phyloP scores from a whole-genome alignment of 2,797 vertebrate species.

The Poeciliopsis gracilis region DNA sequence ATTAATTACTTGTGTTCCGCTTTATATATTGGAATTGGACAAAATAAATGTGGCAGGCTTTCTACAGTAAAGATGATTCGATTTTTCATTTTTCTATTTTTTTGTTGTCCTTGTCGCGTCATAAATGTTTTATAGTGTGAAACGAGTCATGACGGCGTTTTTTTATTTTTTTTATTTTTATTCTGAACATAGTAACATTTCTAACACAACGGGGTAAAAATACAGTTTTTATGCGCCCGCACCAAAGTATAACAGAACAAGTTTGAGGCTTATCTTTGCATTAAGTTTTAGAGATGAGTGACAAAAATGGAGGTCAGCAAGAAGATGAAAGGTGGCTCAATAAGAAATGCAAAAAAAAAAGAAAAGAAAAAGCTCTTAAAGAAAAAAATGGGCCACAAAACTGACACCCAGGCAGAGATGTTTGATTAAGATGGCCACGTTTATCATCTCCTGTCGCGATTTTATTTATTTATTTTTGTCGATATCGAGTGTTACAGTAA shows the following conservation, averaged over 20 bases:
- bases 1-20: not conserved
- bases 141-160: not conserved
- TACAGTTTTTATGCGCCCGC: not conserved
- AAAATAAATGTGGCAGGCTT: not conserved
- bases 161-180: no score
- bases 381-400: not conserved
- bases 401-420: not conserved
- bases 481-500: not conserved
- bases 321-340: not conserved
- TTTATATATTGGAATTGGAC: not conserved
- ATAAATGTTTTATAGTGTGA: not conserved
- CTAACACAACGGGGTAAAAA: not conserved
- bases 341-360: not conserved
- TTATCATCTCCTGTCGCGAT: not conserved
- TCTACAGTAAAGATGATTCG: not conserved
- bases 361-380: not conserved
- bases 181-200: not conserved
- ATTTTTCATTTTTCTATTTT: not conserved
- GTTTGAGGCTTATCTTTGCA: not conserved
- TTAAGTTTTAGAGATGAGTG: not conserved
- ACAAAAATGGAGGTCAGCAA: not conserved
- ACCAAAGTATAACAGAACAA: not conserved
- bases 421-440: not conserved
- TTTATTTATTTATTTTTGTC: no score
- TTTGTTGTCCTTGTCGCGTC: not conserved